These are phyloP conservation scores for Hippocampus mohnikei DNA, from an alignment of 2,113 vertebrate species.

Conservation along the genomic window DNA sequence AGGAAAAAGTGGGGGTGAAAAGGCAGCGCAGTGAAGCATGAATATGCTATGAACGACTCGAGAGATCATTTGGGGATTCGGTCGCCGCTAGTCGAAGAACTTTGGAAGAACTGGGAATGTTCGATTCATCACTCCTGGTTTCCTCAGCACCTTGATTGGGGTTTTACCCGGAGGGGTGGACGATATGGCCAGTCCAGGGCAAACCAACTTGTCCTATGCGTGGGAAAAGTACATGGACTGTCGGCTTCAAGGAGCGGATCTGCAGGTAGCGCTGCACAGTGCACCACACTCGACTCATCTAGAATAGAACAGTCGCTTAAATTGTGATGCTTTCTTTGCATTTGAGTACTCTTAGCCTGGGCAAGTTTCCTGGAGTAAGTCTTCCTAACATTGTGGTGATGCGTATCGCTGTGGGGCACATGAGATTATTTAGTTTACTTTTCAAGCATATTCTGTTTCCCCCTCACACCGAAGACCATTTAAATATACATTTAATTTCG, in stretches of 20 bases:
- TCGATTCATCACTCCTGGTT: slow-evolving; percentile 12
- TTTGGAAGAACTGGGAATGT: slow-evolving; percentile 29
- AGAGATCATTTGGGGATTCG: slow-evolving; percentile 29
- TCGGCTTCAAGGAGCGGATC: slow-evolving; percentile 71
- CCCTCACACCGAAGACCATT: no score
- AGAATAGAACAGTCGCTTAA: neutral
- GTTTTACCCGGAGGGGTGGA: slow-evolving; percentile 27
- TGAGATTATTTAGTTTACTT: neutral
- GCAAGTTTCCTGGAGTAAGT: neutral
- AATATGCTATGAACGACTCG: slow-evolving; percentile 53
- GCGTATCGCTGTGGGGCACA: no score
- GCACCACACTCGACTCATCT: neutral
- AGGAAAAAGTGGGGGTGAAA: slow-evolving; percentile 34
- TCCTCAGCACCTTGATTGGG: slow-evolving; percentile 13
- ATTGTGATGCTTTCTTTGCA: neutral
- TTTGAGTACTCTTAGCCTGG: neutral
- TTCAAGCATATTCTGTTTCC: neutral
- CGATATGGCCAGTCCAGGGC: slow-evolving; percentile 67
- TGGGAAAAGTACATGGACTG: slow-evolving; percentile 79
- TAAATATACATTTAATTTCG: no score
- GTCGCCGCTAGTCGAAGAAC: slow-evolving; percentile 31
- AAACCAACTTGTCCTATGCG: slow-evolving; percentile 64
- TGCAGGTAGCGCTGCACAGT: slow-evolving; percentile 64
- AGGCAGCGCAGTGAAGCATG: slow-evolving; percentile 38
- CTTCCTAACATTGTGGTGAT: neutral